Conservation (phyloP, 30 jellyfish, hydroid and myxozoan genomes). For the Pseudorhiza aurosa region DNA sequence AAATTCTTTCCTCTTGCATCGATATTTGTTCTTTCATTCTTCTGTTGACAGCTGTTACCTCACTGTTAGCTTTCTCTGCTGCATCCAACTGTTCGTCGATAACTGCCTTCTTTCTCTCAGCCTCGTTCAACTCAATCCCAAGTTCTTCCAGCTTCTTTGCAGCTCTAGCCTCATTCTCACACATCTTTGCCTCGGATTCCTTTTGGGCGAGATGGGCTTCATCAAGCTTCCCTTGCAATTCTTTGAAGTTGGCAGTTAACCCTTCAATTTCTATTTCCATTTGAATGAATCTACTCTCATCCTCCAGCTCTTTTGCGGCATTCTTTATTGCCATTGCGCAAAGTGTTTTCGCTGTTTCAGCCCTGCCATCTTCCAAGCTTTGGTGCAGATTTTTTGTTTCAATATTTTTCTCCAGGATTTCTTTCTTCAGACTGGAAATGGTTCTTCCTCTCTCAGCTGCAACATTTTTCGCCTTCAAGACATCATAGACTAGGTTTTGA, state of each 20-base stretch:
- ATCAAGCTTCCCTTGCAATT: not conserved
- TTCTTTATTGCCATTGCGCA: not conserved
- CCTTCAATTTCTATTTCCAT: not conserved
- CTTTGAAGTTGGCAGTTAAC: not conserved
- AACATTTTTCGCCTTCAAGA: not conserved
- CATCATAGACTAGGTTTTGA: not conserved
- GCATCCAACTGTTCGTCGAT: not conserved
- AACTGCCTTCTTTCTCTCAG: not conserved
- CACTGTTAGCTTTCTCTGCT: not conserved
- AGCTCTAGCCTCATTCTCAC: not conserved
- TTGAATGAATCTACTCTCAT: not conserved
- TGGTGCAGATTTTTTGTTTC: not conserved
- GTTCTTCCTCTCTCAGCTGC: not conserved
- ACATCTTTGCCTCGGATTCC: not conserved
- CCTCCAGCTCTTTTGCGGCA: not conserved
- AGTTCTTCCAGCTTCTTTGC: not conserved
- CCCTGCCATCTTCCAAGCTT: not conserved
- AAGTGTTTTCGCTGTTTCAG: not conserved
- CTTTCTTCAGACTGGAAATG: not conserved
- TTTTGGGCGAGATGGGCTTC: not conserved
- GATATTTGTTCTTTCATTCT: not conserved
- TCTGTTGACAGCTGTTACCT: not conserved
- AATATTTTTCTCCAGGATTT: not conserved
- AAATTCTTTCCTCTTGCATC: not conserved
- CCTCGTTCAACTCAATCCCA: not conserved